These are phyloP conservation scores for Apus apus DNA, from an alignment of 2,113 vertebrate genomes.

Conservation along the genomic window DNA sequence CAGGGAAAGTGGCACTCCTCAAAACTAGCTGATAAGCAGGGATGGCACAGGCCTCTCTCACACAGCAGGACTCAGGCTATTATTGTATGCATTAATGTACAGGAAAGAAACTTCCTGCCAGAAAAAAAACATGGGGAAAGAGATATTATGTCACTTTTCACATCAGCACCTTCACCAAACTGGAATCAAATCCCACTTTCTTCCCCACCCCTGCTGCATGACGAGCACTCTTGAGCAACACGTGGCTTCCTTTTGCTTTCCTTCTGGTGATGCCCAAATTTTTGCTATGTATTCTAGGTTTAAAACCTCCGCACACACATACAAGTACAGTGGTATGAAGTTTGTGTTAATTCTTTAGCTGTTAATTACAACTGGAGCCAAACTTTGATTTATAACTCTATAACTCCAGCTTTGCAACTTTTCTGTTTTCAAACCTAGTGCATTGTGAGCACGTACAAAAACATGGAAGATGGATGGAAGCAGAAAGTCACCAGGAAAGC, in stretches of 20 bases:
- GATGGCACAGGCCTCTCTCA: neutral
- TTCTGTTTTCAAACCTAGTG: neutral
- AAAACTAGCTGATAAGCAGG: neutral
- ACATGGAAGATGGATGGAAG: neutral
- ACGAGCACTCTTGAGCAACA: neutral
- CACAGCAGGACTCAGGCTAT: neutral
- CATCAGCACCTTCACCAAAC: neutral
- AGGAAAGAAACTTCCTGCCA: neutral
- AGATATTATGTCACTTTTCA: neutral
- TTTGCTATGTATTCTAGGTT: neutral
- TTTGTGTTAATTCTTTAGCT: neutral
- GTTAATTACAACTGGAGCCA: neutral
- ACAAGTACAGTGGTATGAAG: neutral
- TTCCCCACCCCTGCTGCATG: fast-evolving
- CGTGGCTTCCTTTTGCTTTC: neutral
- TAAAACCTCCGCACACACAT: neutral
- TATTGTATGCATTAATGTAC: neutral
- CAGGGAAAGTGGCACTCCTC: neutral
- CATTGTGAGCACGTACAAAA: neutral
- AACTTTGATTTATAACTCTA: neutral
- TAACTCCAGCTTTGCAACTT: neutral
- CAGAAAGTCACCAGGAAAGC: constrained; percentile 22
- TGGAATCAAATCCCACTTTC: neutral
- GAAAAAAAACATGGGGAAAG: neutral
- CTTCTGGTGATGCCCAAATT: neutral